phyloP scores from a whole-genome alignment of 2,797 vertebrate species.

The Mycteria americana region DNA sequence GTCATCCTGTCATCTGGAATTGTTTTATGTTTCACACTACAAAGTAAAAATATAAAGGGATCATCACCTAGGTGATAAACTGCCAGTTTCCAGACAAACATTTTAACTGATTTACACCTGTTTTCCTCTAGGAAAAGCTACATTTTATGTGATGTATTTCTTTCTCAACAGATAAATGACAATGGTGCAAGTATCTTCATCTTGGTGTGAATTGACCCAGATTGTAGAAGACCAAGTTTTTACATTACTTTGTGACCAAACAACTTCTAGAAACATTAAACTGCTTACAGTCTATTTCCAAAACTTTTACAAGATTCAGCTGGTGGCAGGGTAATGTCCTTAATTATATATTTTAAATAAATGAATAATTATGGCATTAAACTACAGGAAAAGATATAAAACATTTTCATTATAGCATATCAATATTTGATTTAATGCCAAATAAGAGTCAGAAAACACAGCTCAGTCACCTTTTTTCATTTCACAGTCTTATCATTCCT shows the following conservation, averaged over 20 bases:
- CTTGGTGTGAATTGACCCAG: constrained; percentile 30
- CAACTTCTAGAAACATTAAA: neutral
- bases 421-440: constrained; percentile 11
- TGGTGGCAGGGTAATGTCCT: neutral
- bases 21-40: constrained; percentile 66
- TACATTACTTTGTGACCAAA: neutral
- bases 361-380: neutral
- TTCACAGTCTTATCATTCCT: neutral
- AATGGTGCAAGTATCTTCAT: constrained; percentile 37
- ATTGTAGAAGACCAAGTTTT: constrained; percentile 3
- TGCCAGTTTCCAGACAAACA: constrained; percentile 64
- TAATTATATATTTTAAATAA: neutral
- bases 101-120: constrained; percentile 73
- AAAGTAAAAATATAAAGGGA: constrained; percentile 73
- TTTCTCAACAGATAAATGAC: constrained; percentile 54
- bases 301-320: neutral
- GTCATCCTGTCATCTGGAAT: constrained; percentile 67
- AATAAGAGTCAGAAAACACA: constrained; percentile 20
- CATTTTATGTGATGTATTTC: constrained; percentile 62
- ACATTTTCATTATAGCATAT: neutral
- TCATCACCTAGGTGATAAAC: constrained; percentile 73
- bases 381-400: neutral
- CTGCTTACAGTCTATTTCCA: neutral
- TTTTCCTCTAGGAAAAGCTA: constrained; percentile 65
- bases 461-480: neutral